Conservation (phyloP, 2,797 vertebrate genomes). For the Xiphorhynchus erythropygius region DNA sequence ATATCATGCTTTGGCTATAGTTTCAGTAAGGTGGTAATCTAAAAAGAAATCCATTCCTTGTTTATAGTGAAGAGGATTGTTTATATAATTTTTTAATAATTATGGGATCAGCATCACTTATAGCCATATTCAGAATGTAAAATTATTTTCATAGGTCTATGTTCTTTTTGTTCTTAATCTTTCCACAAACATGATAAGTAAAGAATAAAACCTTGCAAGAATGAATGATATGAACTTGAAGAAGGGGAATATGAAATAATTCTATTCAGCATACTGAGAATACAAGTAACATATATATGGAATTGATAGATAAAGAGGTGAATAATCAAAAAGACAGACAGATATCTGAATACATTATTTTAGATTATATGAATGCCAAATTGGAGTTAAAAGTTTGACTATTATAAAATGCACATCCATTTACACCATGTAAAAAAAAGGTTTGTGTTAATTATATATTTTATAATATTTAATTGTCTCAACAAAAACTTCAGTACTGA, state of each 20-base stretch:
- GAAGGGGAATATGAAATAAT: neutral
- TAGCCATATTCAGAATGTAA: neutral
- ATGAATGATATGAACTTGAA: neutral
- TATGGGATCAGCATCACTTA: neutral
- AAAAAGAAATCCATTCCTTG: neutral
- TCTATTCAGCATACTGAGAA: neutral
- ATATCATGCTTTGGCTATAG: neutral
- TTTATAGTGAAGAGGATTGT: neutral
- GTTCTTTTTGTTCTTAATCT: neutral
- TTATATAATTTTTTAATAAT: neutral
- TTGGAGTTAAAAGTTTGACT: neutral
- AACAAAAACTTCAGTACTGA: neutral
- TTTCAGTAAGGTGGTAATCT: neutral
- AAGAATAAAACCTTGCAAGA: neutral
- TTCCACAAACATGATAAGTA: neutral
- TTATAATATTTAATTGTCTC: neutral
- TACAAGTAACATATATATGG: neutral
- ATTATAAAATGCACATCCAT: neutral
- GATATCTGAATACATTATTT: neutral
- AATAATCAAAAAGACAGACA: neutral
- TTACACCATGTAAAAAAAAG: neutral
- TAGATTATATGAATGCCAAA: neutral
- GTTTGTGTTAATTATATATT: neutral
- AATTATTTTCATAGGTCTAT: neutral
- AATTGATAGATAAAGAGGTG: neutral